These are phyloP conservation scores for Trachurus trachurus DNA, from an alignment of 2,797 vertebrate species.

Conservation along the genomic window DNA sequence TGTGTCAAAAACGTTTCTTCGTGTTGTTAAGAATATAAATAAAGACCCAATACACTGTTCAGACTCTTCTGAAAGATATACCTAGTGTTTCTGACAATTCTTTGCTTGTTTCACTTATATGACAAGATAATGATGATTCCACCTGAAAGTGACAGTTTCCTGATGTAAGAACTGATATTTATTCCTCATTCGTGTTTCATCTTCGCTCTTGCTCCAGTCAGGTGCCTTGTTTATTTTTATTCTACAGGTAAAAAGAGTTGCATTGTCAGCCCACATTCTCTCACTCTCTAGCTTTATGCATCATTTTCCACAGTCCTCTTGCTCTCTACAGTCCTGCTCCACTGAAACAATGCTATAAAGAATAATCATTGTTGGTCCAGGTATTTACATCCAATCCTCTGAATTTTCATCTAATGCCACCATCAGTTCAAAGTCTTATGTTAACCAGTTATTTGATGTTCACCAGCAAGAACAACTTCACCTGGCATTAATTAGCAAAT, in stretches of 20 bases:
- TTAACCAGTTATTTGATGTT: too few species aligned
- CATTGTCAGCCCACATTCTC: slow-evolving; percentile 8
- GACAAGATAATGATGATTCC: slow-evolving; percentile 29
- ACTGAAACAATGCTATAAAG: not conserved
- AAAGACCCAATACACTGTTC: too few species aligned
- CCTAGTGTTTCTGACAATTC: not conserved
- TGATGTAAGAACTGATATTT: slow-evolving; percentile 25
- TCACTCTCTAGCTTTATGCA: not conserved
- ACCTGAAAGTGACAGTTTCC: slow-evolving; percentile 57
- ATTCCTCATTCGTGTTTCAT: slow-evolving; percentile 45
- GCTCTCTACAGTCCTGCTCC: not conserved
- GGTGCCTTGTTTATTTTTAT: slow-evolving; percentile 66
- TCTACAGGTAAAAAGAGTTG: slow-evolving; percentile 51
- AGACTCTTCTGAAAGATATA: not conserved
- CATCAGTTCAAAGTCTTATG: too few species aligned
- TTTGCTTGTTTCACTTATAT: slow-evolving; percentile 5
- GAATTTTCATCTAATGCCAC: too few species aligned
- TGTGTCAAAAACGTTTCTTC: too few species aligned
- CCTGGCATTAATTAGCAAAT: not conserved
- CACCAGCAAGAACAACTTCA: not conserved
- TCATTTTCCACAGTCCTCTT: not conserved
- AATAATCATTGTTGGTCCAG: not conserved
- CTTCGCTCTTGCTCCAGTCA: slow-evolving; percentile 33
- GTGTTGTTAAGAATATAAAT: too few species aligned
- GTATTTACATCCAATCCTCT: not conserved